Evolutionary conservation across 2,888 invertebrate species (phyloP).

Genomic region (Helleia helle): DNA sequence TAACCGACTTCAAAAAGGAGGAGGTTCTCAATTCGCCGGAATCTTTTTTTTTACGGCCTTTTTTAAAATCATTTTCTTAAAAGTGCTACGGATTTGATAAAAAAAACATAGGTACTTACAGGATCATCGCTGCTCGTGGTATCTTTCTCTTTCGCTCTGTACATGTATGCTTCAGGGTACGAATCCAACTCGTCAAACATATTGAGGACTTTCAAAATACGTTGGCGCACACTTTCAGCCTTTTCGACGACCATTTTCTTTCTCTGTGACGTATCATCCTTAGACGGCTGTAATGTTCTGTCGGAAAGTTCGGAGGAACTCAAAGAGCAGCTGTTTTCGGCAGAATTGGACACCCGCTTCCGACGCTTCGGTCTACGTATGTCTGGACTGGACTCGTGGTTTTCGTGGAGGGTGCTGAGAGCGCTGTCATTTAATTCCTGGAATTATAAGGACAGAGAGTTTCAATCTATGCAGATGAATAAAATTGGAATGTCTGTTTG

Average conservation of each 20-base stretch:
- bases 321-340: background rate
- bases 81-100: no score
- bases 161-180: conserved; percentile 1
- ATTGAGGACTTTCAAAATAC: background rate
- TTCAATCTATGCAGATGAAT: no score
- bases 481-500: no score
- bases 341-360: background rate
- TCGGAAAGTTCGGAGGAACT: background rate
- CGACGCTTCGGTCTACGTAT: background rate
- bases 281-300: background rate
- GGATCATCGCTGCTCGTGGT: background rate
- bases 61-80: no score
- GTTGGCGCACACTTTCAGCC: background rate
- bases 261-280: no score
- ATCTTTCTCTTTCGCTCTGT: background rate
- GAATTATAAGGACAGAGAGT: background rate
- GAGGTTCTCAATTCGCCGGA: no score
- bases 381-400: background rate
- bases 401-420: background rate
- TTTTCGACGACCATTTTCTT: background rate
- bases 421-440: background rate
- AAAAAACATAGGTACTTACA: no score
- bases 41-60: no score
- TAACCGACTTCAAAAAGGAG: no score
- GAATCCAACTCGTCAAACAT: background rate